Evolutionary conservation across 1,140 invertebrate genomes (phyloP), one percentile per base, ranked within the genome.

Genomic region (Drosophila parvula): DNA sequence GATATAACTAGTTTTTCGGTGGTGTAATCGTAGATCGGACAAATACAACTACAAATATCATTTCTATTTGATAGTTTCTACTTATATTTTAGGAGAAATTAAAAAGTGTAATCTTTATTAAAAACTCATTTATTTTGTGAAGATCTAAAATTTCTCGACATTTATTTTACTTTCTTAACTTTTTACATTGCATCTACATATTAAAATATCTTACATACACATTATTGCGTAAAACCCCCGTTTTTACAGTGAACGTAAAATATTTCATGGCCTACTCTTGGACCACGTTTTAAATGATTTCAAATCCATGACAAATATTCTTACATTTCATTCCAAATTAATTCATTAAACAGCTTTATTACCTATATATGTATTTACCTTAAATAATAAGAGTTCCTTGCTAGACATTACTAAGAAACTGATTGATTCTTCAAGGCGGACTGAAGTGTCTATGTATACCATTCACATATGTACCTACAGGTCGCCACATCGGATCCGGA

Each of bases 401-500:
- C 7, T 48, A n/a, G 0, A 28, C 3, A 0, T 32, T 38, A 32
- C 30, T 14, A 11, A 28, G 7, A 43, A 60, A 32, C 27, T 22
- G 8, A 62, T 41, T 10, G 4, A 22, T 57, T 62, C 4, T 7
- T 11, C 4, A 48, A 34, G 32, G 18, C 28, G 22, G 14, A 18
- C 11, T 28, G 16, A 14, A 28, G 7, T 30, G 27, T 38, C 38
- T 34, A 59, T 44, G 22, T 32, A 45, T 16, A n/a, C 27, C 60
- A 48, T 14, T 14, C 27, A 16, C n/a, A n/a, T n/a, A n/a, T n/a
- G n/a, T 34, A 59, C 50, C 50, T 11, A 47, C 58, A 40, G 43
- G 28, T n/a, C 51, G 36, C 53, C 32, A 38, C 34, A 40, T 40
- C 53, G 34, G 53, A 53, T 53, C 53, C 14, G 34, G 22, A 16